phyloP scores from a whole-genome alignment of 2,797 vertebrate species.

The Hydrophis major region DNA sequence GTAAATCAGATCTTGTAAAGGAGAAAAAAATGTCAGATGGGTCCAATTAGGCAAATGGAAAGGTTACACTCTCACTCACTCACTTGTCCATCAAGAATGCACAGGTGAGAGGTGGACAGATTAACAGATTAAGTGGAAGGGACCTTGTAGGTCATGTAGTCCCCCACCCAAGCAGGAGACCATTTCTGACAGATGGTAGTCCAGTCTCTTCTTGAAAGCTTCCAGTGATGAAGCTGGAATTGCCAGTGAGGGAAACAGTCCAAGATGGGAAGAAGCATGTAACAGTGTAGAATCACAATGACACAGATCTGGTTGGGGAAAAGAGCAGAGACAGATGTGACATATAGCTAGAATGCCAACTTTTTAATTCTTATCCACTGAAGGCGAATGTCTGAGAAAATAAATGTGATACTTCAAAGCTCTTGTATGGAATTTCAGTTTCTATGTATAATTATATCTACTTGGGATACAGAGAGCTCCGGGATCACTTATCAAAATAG shows the following conservation, averaged over 20 bases:
- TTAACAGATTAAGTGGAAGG: too few species aligned
- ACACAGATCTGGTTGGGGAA: not conserved
- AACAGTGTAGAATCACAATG: not conserved
- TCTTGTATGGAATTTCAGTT: not conserved
- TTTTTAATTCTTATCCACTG: not conserved
- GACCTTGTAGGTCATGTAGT: too few species aligned
- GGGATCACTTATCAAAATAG: not conserved
- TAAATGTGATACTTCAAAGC: not conserved
- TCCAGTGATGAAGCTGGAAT: not conserved
- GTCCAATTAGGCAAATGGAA: not conserved
- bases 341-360: not conserved
- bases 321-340: not conserved
- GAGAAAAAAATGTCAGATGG: not conserved
- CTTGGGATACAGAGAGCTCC: not conserved
- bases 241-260: not conserved
- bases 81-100: not conserved
- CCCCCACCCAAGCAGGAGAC: too few species aligned
- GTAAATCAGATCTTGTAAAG: not conserved
- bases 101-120: not conserved
- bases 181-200: too few species aligned
- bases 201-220: too few species aligned
- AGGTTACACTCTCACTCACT: not conserved
- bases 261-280: not conserved
- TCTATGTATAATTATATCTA: not conserved
- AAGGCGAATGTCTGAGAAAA: not conserved